Evolutionary conservation across 2,797 vertebrate genomes (phyloP), one percentile per base, ranked within the genome.

Genomic region (Bradypus variegatus): DNA sequence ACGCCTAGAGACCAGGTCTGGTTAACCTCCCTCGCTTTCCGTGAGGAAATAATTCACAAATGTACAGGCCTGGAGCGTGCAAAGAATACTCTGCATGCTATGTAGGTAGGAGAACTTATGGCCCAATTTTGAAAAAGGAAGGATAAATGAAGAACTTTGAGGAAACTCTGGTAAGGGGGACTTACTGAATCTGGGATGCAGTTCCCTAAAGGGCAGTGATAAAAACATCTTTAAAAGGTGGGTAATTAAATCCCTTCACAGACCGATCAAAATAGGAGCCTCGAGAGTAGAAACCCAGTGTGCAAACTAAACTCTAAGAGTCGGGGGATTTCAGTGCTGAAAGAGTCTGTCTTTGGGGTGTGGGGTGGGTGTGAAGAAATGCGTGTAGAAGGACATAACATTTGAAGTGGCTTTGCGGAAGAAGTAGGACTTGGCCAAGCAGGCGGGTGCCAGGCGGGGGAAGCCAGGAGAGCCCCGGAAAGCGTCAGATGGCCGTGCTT

Each of bases 381-480:
- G 13, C n/a, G 23, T 67, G 21, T 27, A 55, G 77, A 31, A 72
- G 31, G 15, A 76, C 15, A 9, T 5, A 16, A 13, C 14, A n/a
- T 4, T 10, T 31, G 14, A 8, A 8, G 15, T 3, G 29, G 41
- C 31, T 92, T 53, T 62, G 50, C 62, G 69, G 62, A 45, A 33
- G 27, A 45, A 1, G 41, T 0, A 21, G 8, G 33, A 13, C 31
- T 64, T 45, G 41, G 14, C 2, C 6, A 8, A 58, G 9, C 33
- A 23, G 36, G 5, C 0, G 2, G 27, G 41, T 25, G 4, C 58
- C 23, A 27, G 0, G 0, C 3, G 53, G 10, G 6, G 29, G 18
- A 41, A 38, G 55, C 15, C 10, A 5, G 29, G 8, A 19, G 33
- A 58, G 15, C 3, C 0, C 1, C 21, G 7, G 41, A 33, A 29